Base-by-base conservation (phyloP, 2,113 vertebrate genomes). In the Phrynosoma platyrhinos region DNA sequence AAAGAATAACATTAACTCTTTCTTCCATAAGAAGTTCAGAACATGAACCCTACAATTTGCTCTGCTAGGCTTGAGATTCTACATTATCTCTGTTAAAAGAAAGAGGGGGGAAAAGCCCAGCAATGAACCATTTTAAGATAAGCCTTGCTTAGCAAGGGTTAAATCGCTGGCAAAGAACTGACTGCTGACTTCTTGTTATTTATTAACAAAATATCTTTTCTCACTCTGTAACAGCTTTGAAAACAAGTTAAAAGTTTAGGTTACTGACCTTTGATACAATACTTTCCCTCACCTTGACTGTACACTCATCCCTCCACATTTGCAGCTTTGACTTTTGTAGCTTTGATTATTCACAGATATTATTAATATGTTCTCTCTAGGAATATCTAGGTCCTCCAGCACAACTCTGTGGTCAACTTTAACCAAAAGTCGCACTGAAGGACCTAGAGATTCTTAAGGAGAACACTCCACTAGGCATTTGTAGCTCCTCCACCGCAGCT, bases 121-220 rank as follows among this genome's bases (percentile, higher is more conserved):
- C 27, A 10, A 8, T n/a, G 30, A 71, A 9, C 25, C 25, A 27
- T 71, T 71, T 23, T 71, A 5, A 71, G 30, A 30, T 30, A 79
- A 58, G 20, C 8, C 14, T 55, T 32, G 16, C 47, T 32, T 23
- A 77, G 1, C 36, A 64, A 68, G 58, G 10, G 58, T 36, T 81
- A 81, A 25, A 66, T 20, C 40, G 7, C 66, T 69, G 25, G 30
- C 16, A 52, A 18, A n/a, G 16, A 83, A 71, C 27, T 52, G 14
- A 52, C 25, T n/a, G 66, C 66, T 83, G 32, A 71, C 66, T 30
- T 10, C 23, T 64, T 82, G 80, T 82, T 82, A 66, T 82, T 82
- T 68, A 47, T 81, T 81, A 36, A 81, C 55, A 64, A 36, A 81
- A 80, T 18, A 14, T 1, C 20, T 32, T 81, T 64, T 64, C 20